Conservation (phyloP, 2,888 invertebrate species). For the Tillus elongatus region DNA sequence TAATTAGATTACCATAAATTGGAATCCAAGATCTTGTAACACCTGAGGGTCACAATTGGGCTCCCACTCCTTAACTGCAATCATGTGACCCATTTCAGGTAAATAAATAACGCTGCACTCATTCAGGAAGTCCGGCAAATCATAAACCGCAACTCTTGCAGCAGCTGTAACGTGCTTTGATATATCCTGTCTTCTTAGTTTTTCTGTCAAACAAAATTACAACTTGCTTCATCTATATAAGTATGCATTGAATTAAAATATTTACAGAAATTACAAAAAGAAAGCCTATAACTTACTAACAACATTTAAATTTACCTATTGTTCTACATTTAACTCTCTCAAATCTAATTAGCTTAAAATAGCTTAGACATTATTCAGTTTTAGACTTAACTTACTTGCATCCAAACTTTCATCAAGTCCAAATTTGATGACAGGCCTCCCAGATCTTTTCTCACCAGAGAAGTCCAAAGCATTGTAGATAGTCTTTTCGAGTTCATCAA, state of each 20-base stretch:
- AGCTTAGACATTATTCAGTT: no score
- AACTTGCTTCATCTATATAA: neutral
- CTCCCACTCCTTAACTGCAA: constrained; percentile 63
- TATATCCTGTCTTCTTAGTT: constrained; percentile 58
- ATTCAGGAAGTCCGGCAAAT: constrained; percentile 56
- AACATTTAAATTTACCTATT: no score
- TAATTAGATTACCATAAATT: constrained; percentile 58
- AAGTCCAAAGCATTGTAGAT: constrained; percentile 68
- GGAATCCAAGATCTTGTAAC: constrained; percentile 54
- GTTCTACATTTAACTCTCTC: no score
- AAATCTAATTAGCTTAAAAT: no score
- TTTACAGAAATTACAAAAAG: constrained; percentile 12
- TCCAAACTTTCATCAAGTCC: constrained; percentile 71
- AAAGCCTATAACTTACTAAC: constrained; percentile 3
- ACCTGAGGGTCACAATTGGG: constrained; percentile 48
- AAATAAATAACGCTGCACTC: constrained; percentile 61
- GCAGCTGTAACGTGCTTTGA: constrained; percentile 64
- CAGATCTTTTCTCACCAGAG: constrained; percentile 50
- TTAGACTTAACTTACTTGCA: constrained; percentile 59
- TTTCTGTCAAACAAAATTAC: constrained; percentile 46
- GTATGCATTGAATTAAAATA: no score
- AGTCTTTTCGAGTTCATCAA: constrained; percentile 53
- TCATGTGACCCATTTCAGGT: constrained; percentile 69
- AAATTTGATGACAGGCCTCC: constrained; percentile 63
- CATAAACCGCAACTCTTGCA: constrained; percentile 58